Evolutionary conservation across 2,888 invertebrate genomes (phyloP), one percentile per base, ranked within the genome.

Genomic region (Rhingia campestris): DNA sequence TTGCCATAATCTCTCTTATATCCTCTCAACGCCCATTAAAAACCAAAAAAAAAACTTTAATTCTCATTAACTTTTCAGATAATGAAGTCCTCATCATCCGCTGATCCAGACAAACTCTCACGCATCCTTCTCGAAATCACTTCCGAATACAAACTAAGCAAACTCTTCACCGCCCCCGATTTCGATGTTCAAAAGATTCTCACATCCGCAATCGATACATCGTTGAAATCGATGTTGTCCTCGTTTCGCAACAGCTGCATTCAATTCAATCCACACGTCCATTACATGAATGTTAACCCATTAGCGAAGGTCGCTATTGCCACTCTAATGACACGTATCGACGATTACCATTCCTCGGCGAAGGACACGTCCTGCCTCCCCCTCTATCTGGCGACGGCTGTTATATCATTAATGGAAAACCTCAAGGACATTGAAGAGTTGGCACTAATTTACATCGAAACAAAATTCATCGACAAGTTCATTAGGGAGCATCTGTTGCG

Each of bases 101-200:
- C 88, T 75, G 88, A 90, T 58, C 87, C 89, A 4, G 88, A 89
- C 33, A 89, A 89, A 86, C 87, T 91, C 67, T 88, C 89, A 81
- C 88, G 88, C 61, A 88, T 91, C 77, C 88, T 91, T 4, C 87
- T 91, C 74, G 91, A 91, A 85, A 90, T 91, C 64, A 90, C 89
- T 86, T 91, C 91, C 77, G 91, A 91, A 86, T 88, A 89, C 41
- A 91, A 91, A 87, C 88, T 92, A 87, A 92, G 90, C 86, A 91
- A 92, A 32, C 91, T 94, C 63, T 92, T 93, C 89, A 88, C 90
- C 0, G 92, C 92, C 61, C 89, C 91, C 3, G 92, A 92, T 84
- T 93, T 93, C 86, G 92, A 93, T 87, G 92, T 88, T 81, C 87
- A 92, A 69, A 92, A 92, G 88, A 91, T 94, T 47, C 88, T 94